Conservation (phyloP, 1,140 invertebrate species). For the Drosophila sechellia region DNA sequence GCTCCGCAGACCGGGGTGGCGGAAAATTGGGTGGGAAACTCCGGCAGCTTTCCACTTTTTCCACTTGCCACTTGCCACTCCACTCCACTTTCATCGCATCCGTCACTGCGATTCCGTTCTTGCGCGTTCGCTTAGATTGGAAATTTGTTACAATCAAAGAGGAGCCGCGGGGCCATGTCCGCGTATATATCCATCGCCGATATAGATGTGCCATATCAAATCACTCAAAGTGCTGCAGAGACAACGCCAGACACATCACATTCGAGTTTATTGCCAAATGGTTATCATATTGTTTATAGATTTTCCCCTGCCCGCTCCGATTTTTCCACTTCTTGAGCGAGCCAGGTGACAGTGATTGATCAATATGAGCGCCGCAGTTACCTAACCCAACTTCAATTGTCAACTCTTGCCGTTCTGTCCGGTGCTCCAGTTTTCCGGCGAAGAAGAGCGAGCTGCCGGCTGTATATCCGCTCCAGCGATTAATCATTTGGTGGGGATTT, state of each 20-base stretch:
- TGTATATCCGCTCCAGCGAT: conserved; percentile 61
- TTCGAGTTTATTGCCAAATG: conserved; percentile 79
- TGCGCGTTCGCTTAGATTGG: conserved; percentile 60
- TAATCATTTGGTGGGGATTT: conserved; percentile 52
- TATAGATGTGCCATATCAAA: conserved; percentile 70
- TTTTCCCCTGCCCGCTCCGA: conserved; percentile 7
- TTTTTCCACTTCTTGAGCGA: conserved; percentile 41
- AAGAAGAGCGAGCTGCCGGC: conserved; percentile 10
- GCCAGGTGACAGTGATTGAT: conserved; percentile 78
- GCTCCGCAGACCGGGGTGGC: conserved; percentile 8
- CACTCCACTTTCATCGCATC: conserved; percentile 63
- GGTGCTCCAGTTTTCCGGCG: conserved; percentile 23
- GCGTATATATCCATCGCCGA: conserved; percentile 16
- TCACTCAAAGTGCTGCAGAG: conserved; percentile 76
- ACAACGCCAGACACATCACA: conserved; percentile 59
- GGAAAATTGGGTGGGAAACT: conserved; percentile 1
- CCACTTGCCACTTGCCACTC: neutral
- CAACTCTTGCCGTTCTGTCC: conserved; percentile 62
- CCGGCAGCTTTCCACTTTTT: neutral
- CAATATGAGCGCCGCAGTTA: conserved; percentile 68
- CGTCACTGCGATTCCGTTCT: conserved; percentile 62
- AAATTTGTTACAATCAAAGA: conserved; percentile 78
- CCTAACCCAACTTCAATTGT: conserved; percentile 58
- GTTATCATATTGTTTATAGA: conserved; percentile 83
- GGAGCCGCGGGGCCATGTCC: conserved; percentile 24